Percentiles rank a stretch among this genome's conserved stretches.
Conservation (phyloP, 2,797 vertebrate genomes). For the Emys orbicularis region DNA sequence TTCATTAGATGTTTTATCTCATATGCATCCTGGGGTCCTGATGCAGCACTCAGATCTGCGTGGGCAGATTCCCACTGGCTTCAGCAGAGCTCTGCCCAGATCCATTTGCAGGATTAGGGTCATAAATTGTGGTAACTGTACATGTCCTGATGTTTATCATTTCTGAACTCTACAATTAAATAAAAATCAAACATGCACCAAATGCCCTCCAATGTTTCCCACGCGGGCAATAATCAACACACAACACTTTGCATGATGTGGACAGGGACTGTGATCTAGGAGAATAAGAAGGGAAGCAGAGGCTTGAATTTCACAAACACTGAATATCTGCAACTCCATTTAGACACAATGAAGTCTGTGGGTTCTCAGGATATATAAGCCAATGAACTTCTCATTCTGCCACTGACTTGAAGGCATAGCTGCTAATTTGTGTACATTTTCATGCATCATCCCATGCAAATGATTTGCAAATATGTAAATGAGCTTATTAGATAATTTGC, state of each 20-base stretch:
- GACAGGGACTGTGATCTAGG: background rate
- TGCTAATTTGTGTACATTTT: background rate
- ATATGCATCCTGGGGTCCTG: background rate
- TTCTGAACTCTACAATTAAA: background rate
- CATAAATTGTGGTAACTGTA: rapidly evolving
- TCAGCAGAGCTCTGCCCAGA: rapidly evolving
- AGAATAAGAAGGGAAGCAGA: background rate
- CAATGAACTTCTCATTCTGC: background rate
- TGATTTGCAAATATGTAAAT: background rate
- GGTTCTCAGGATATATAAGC: background rate
- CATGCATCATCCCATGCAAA: background rate
- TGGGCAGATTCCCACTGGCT: background rate
- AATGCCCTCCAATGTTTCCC: background rate
- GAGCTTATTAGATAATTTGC: background rate
- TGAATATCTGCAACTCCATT: background rate
- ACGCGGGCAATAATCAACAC: background rate
- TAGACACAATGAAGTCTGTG: background rate
- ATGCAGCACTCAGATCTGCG: background rate
- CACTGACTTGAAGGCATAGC: background rate
- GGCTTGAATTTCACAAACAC: background rate
- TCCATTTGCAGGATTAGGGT: background rate
- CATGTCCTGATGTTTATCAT: rapidly evolving
- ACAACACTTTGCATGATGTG: background rate
- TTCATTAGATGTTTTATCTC: background rate
- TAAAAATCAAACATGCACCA: background rate